phyloP scores from a whole-genome alignment of 2,113 vertebrate genomes.

The Sceloporus undulatus region DNA sequence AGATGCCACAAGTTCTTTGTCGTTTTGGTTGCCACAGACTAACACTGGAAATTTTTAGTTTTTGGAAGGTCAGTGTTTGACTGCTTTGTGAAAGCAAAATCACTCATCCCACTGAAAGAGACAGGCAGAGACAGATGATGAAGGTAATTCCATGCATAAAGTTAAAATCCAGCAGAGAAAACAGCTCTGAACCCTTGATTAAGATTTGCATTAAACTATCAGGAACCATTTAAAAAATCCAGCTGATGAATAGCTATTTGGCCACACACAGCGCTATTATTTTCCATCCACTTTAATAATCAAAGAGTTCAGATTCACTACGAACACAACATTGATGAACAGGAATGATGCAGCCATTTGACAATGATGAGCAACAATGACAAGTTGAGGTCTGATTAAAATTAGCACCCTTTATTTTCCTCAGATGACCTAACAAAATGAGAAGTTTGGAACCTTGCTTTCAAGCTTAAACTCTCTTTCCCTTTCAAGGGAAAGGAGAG shows the following conservation, averaged over 20 bases:
- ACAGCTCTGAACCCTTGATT: conserved; percentile 75
- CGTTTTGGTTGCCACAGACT: neutral
- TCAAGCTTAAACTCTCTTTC: conserved; percentile 23
- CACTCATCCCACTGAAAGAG: neutral
- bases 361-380: conserved; percentile 85
- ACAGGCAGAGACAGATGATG: neutral
- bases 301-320: conserved; percentile 85
- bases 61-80: neutral
- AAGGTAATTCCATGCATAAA: conserved; percentile 49
- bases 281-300: conserved; percentile 89
- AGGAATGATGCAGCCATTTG: conserved; percentile 85
- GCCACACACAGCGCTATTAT: conserved; percentile 84
- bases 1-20: neutral
- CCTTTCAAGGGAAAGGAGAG: conserved; percentile 48
- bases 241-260: conserved; percentile 82
- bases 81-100: neutral
- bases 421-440: conserved; percentile 47
- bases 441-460: conserved; percentile 20
- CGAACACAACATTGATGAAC: conserved; percentile 88
- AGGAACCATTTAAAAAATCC: conserved; percentile 72
- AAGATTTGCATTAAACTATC: conserved; percentile 72
- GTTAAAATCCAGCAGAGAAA: conserved; percentile 65
- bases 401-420: conserved; percentile 82
- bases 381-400: conserved; percentile 88
- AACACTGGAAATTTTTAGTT: neutral